phyloP scores from a whole-genome alignment of 2,888 invertebrate genomes.

The Epinotia bilunana region DNA sequence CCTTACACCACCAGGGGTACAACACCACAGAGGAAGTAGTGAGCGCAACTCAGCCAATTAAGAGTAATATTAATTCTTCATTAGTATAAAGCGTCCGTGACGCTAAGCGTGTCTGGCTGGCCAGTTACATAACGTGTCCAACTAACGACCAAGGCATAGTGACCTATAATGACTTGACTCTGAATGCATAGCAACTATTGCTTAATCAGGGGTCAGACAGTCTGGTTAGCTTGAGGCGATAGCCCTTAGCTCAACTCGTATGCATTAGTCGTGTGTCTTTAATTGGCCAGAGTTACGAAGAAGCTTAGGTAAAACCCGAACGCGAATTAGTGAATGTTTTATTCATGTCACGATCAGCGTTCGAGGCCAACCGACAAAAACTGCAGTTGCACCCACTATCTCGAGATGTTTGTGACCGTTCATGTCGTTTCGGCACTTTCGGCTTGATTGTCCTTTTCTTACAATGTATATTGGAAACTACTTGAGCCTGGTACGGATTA shows the following conservation, averaged over 20 bases:
- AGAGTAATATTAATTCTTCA: too few relatives aligned
- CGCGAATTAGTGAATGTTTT: slow-evolving; percentile 27
- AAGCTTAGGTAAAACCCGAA: slow-evolving; percentile 3
- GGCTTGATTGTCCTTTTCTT: neutral
- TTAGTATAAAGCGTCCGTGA: too few relatives aligned
- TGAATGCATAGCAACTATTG: neutral
- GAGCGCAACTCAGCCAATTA: too few relatives aligned
- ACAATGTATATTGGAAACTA: neutral
- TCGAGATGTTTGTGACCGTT: slow-evolving; percentile 16
- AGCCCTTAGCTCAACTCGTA: neutral
- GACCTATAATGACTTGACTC: neutral
- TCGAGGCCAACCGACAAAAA: slow-evolving; percentile 26
- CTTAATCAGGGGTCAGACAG: neutral
- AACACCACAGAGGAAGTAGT: too few relatives aligned
- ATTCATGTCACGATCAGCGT: slow-evolving; percentile 27
- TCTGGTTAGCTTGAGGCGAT: neutral
- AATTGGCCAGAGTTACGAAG: neutral
- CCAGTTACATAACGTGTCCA: too few relatives aligned
- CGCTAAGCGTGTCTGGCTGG: too few relatives aligned
- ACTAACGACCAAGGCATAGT: too few relatives aligned
- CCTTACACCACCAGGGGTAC: too few relatives aligned
- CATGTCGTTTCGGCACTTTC: neutral
- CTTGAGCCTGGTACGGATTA: neutral
- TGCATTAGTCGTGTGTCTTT: slow-evolving; percentile 2
- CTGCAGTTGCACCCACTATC: slow-evolving; percentile 35